Evolutionary conservation across 2,113 vertebrate genomes (phyloP), one percentile per base, ranked within the genome.

Genomic region (Passer domesticus): DNA sequence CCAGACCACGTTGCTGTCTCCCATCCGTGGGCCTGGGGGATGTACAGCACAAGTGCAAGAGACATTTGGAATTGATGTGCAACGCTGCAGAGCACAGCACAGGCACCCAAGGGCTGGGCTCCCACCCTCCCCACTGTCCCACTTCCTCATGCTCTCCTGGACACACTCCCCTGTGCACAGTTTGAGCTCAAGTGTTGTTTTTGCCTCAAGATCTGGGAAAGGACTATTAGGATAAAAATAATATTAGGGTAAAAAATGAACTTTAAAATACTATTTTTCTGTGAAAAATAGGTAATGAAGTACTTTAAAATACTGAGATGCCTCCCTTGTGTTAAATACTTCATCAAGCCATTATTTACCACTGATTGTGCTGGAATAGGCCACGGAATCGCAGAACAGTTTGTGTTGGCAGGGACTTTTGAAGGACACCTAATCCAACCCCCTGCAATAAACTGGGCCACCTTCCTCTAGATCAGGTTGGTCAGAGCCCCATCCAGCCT

Each of bases 271-370:
- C 4, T 3, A 1, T 28, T 67, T 63, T 84, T 33, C 67, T 59
- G 18, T 44, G 58, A 73, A 75, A 62, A 39, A 28, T 39, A 62
- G 25, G 24, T 28, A 28, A 52, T 37, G 8, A 69, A 53, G 16
- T 27, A 12, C 22, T 9, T 41, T 35, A 6, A 49, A 43, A 6
- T 33, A 64, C 24, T 68, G 46, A 80, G 66, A 43, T 28, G 5
- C 14, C 8, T 83, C 35, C 5, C 14, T 7, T 41, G 12, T 21
- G 20, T 0, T 3, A 87, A 41, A 12, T 9, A 22, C 12, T 46
- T 83, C 1, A 0, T 72, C 23, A 27, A 80, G 8, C 31, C 31
- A 1, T 19, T 70, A 2, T 13, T 22, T 52, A 7, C 2, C 18
- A 3, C 18, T 31, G n/a, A 8, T 4, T 13, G 15, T 28, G 19